Conservation (phyloP, 2,888 invertebrate genomes). For the Sphinx pinastri region DNA sequence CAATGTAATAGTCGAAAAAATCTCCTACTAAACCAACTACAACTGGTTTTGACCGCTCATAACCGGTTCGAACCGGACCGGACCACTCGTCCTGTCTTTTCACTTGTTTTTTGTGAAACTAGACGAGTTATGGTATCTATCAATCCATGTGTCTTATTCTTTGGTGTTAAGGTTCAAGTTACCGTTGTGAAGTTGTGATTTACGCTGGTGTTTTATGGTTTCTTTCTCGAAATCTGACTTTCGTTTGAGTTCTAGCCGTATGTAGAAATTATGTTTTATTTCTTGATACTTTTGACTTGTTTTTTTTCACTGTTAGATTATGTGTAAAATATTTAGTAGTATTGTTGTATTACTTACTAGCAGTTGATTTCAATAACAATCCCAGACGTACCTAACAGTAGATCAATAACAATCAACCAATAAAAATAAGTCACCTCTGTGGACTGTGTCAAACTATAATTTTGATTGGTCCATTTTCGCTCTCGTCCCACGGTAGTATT, state of each 20-base stretch:
- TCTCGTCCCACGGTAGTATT: too few relatives aligned
- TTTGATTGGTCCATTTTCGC: too few relatives aligned
- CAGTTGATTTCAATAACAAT: too few relatives aligned
- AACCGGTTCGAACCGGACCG: conserved; percentile 20
- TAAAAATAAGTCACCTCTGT: too few relatives aligned
- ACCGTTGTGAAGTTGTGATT: neutral
- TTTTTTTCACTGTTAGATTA: too few relatives aligned
- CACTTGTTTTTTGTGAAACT: conserved; percentile 27
- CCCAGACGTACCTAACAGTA: too few relatives aligned
- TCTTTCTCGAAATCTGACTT: conserved; percentile 33
- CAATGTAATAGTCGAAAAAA: neutral
- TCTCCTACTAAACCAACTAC: neutral
- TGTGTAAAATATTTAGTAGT: too few relatives aligned
- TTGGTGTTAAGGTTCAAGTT: neutral
- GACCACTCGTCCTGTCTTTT: conserved; percentile 37
- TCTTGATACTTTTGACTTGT: too few relatives aligned
- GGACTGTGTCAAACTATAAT: too few relatives aligned
- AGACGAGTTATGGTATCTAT: neutral
- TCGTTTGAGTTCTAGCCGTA: conserved; percentile 34
- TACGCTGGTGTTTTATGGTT: conserved; percentile 23
- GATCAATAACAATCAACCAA: too few relatives aligned
- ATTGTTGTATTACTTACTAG: too few relatives aligned
- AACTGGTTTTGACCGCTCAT: conserved; percentile 15
- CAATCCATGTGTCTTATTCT: neutral
- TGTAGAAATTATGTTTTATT: neutral